Conservation (phyloP, 2,888 invertebrate species). For the Linnaemya tessellans region DNA sequence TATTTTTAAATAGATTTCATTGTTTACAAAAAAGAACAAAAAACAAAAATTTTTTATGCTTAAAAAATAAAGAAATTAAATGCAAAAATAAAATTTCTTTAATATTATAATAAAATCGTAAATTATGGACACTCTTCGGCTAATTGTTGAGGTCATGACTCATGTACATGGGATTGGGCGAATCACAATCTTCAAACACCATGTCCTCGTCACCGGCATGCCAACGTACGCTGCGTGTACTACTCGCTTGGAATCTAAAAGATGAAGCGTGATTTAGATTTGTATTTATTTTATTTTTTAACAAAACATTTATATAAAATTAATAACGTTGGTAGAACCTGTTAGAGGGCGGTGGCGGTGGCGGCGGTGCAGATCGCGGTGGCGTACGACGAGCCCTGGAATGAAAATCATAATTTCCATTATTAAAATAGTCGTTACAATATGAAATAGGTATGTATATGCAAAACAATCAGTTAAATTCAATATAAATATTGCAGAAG, state of each 20-base stretch:
- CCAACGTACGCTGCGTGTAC: slow-evolving; percentile 81
- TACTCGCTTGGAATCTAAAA: slow-evolving; percentile 75
- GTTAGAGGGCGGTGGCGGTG: slow-evolving; percentile 81
- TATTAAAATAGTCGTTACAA: not conserved
- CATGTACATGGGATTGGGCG: slow-evolving; percentile 78
- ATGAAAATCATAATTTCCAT: no score
- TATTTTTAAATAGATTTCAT: slow-evolving; percentile 15
- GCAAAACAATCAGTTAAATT: no score
- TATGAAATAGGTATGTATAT: no score
- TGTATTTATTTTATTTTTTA: slow-evolving; percentile 16
- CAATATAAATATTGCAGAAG: no score
- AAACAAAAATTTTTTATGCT: not conserved
- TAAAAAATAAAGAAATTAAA: not conserved
- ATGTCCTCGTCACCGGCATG: slow-evolving; percentile 79
- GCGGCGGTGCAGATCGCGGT: slow-evolving; percentile 81
- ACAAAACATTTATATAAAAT: slow-evolving; percentile 60
- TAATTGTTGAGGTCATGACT: slow-evolving; percentile 68
- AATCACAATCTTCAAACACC: slow-evolving; percentile 81
- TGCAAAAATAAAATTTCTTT: not conserved
- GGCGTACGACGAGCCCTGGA: slow-evolving; percentile 81
- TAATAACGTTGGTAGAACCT: slow-evolving; percentile 82
- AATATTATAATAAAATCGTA: slow-evolving; percentile 66
- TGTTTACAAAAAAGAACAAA: slow-evolving; percentile 37
- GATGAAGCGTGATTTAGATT: slow-evolving; percentile 10
- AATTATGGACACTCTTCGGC: slow-evolving; percentile 10